Base-by-base conservation (phyloP, 1,140 invertebrate species). In the Calliopsis andreniformis region DNA sequence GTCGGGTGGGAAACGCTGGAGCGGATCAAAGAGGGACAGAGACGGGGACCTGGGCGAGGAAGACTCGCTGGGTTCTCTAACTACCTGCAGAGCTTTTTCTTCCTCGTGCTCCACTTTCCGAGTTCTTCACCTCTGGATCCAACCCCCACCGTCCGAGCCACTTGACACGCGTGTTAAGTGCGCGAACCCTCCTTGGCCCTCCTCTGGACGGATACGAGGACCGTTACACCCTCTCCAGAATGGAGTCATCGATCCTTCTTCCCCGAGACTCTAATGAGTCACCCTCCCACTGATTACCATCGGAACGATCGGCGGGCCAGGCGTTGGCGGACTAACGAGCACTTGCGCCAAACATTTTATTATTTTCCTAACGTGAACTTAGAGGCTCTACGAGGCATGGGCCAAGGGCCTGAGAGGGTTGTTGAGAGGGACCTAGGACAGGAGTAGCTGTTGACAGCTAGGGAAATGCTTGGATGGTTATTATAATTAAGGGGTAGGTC, bases 121-220 rank as follows among this genome's bases (percentile, higher is more conserved):
- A 85, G 79, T 87, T 81, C 76, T 80, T 76, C 73, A 78, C 71
- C 77, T 59, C 23, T 28, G 20, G n/a, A n/a, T 35, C 23, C 25
- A 42, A 7, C 30, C 39, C 39, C 23, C 42, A 8, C 42, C 2
- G 20, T 18, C 18, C 62, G 59, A 73, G 75, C 68, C 79, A 86
- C 82, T 88, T 85, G 87, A 87, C 86, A 87, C 86, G 79, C 76
- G 86, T 85, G 64, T 67, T 61, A 80, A 86, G 83, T 84, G 77
- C 58, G 63, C 71, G 76, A 86, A 86, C 78, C 73, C 80, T 78
- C 82, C 86, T 32, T 3, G 3, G 30, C 16, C 18, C 12, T 53
- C 23, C 30, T n/a, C 28, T 45, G 42, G 6, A 45, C 49, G 6
- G 56, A 59, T 18, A 28, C 70, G n/a, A 18, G 20, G 42, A 14